Evolutionary conservation across 1,140 invertebrate genomes (phyloP).

Genomic region (Euwallacea similis): DNA sequence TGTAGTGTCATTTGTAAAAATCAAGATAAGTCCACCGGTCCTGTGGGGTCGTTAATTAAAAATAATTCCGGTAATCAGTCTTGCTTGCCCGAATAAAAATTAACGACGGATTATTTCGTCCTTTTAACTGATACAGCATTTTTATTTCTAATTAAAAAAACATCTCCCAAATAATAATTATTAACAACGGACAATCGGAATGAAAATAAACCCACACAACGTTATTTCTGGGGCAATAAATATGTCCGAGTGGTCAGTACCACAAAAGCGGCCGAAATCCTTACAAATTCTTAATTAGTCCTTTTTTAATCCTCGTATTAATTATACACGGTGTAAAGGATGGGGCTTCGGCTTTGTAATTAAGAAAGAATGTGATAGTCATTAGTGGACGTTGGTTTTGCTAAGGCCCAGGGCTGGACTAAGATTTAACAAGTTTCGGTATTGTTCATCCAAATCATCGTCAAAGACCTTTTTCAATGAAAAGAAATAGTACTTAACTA

Average conservation of each 20-base stretch:
- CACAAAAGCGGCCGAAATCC: slow-evolving; percentile 20
- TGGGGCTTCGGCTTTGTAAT: slow-evolving; percentile 15
- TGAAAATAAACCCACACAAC: background rate
- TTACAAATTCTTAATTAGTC: slow-evolving; percentile 32
- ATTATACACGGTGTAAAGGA: slow-evolving; percentile 26
- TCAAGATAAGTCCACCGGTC: slow-evolving; percentile 6
- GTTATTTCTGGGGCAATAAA: slow-evolving; percentile 14
- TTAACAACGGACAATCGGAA: background rate
- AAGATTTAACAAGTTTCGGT: too few relatives aligned
- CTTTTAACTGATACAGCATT: background rate
- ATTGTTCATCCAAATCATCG: too few relatives aligned
- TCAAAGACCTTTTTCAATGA: too few relatives aligned
- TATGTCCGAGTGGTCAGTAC: slow-evolving; percentile 18
- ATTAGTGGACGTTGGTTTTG: slow-evolving; percentile 10
- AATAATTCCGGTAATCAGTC: slow-evolving; percentile 24
- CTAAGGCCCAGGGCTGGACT: background rate
- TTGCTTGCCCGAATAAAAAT: background rate
- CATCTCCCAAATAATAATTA: background rate
- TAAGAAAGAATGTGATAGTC: slow-evolving; percentile 28
- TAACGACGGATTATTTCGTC: background rate
- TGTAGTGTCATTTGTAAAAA: slow-evolving; percentile 38
- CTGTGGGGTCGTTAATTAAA: slow-evolving; percentile 20
- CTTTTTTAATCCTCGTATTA: slow-evolving; percentile 28
- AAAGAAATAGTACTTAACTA: too few relatives aligned
- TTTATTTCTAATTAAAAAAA: background rate